A percentile compares a stretch with the other conserved stretches of the same genome.
phyloP scores from a whole-genome alignment of 1,140 invertebrate species.

The Agrilus planipennis region DNA sequence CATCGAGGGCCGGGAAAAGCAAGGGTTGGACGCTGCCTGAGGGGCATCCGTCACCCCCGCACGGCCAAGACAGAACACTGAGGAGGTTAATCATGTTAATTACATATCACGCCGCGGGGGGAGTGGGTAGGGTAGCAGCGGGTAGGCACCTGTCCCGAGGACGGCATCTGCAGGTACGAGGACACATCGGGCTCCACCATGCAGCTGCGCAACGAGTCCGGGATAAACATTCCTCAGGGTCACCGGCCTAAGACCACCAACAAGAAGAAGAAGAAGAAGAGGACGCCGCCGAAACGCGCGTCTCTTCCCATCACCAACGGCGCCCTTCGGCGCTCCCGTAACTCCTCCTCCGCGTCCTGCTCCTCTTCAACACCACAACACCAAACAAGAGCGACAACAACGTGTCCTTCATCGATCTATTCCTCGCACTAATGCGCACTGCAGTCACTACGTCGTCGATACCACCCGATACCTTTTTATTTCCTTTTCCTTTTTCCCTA shows the following conservation, averaged over 20 bases:
- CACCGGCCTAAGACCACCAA: too few relatives aligned
- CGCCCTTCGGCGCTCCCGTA: conserved; percentile 3
- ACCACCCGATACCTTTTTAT: too few relatives aligned
- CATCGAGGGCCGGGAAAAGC: conserved; percentile 15
- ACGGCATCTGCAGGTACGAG: conserved; percentile 67
- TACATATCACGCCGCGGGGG: conserved; percentile 36
- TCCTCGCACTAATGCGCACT: conserved; percentile 12
- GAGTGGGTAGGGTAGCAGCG: conserved; percentile 32
- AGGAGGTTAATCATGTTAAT: conserved; percentile 40
- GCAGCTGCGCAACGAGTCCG: conserved; percentile 65
- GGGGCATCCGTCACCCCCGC: conserved; percentile 5
- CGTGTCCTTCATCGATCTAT: conserved; percentile 10
- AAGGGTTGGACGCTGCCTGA: too few relatives aligned
- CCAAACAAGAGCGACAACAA: neutral
- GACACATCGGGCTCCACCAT: conserved; percentile 76
- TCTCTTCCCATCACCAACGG: conserved; percentile 25
- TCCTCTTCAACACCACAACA: neutral
- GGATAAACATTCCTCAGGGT: conserved; percentile 62
- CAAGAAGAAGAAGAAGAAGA: too few relatives aligned
- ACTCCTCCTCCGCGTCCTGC: neutral
- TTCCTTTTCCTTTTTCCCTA: too few relatives aligned
- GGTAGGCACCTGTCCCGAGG: conserved; percentile 61
- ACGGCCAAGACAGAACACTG: conserved; percentile 32
- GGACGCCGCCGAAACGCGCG: conserved; percentile 18
- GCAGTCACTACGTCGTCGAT: conserved; percentile 16